Conservation (phyloP, 2,888 invertebrate species). For the Heliconius sara region DNA sequence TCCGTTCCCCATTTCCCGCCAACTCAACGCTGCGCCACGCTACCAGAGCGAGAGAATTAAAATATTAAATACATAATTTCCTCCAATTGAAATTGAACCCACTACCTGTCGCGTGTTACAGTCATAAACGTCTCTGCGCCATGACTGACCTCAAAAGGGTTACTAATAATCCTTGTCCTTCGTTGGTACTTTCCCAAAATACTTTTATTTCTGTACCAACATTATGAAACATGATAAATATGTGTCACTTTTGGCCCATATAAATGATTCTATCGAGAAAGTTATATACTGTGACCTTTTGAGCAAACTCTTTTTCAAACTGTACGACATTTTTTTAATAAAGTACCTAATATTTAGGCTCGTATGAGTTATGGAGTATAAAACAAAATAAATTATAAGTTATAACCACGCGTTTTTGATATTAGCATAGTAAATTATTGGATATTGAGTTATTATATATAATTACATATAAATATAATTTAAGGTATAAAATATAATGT, state of each 20-base stretch:
- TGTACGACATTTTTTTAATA: constrained; percentile 22
- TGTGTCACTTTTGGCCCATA: constrained; percentile 6
- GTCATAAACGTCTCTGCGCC: neutral
- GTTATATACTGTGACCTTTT: constrained; percentile 7
- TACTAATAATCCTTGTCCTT: neutral
- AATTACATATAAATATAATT: too few species aligned
- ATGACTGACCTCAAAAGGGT: neutral
- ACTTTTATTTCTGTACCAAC: neutral
- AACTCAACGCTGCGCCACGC: neutral
- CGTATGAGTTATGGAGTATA: neutral
- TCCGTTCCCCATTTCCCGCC: neutral
- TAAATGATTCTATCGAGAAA: constrained; percentile 13
- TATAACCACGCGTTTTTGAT: neutral
- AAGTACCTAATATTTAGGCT: constrained; percentile 10
- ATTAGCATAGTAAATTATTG: neutral
- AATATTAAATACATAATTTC: neutral
- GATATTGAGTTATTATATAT: neutral
- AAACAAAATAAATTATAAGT: constrained; percentile 7
- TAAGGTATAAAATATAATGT: too few species aligned
- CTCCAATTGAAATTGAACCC: neutral
- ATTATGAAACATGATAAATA: constrained; percentile 2
- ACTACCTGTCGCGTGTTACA: too few species aligned
- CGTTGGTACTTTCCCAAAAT: neutral
- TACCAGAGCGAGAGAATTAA: neutral
- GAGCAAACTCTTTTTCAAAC: constrained; percentile 11